These are phyloP conservation scores for Eupithecia vulgata DNA, from an alignment of 2,888 invertebrate genomes.

Conservation along the genomic window DNA sequence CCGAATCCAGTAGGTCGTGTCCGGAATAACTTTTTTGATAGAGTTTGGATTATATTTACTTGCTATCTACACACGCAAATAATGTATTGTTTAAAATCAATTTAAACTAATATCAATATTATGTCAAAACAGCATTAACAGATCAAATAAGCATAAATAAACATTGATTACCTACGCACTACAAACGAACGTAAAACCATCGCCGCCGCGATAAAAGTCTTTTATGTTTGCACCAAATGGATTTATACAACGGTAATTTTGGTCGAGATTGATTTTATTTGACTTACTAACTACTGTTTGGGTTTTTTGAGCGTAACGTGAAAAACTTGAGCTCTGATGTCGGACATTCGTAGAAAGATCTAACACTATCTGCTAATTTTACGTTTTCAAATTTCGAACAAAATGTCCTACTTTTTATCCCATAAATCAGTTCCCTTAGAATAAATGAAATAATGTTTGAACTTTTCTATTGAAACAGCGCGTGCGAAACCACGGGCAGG, in stretches of 20 bases:
- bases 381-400: neutral
- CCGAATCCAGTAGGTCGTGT: no score
- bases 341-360: neutral
- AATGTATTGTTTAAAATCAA: neutral
- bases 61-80: neutral
- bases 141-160: neutral
- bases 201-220: constrained; percentile 7
- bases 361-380: neutral
- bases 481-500: no score
- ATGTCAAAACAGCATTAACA: constrained; percentile 14
- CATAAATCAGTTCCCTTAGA: no score
- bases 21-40: no score
- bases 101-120: constrained; percentile 4
- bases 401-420: no score
- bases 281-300: constrained; percentile 7
- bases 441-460: no score
- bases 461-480: no score
- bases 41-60: neutral
- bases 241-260: constrained; percentile 1
- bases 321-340: neutral
- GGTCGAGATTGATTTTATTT: constrained; percentile 8
- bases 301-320: neutral
- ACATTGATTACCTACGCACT: neutral
- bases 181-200: constrained; percentile 8
- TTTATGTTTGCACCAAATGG: constrained; percentile 9